Base-by-base conservation (phyloP, 2,797 vertebrate genomes). In the Nyctibius grandis region DNA sequence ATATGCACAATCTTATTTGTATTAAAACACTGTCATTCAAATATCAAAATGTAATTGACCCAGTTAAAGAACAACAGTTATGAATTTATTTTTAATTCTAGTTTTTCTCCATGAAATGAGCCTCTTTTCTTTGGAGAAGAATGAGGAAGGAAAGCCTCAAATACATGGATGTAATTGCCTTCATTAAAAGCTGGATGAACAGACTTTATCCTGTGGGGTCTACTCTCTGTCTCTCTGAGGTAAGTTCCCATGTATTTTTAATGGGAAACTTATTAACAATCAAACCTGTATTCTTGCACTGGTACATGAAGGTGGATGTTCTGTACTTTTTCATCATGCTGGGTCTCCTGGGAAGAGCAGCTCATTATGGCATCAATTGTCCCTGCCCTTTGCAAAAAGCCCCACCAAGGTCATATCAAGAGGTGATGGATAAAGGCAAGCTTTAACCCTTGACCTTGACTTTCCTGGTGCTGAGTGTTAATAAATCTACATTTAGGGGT, bases 361-460 rank as follows among this genome's bases (percentile, higher is more conserved):
- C 94, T 97, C 95, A 95, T 97, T 97, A 96, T 2, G 0, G 90
- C 64, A 0, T 96, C 96, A 95, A 95, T 91, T 93, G 88, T 95
- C 95, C 91, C 89, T 96, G 94, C 86, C 91, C 95, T 95, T 96
- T 96, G 90, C 90, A 95, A 89, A 94, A 72, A 53, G 67, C 77
- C 78, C 75, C 56, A 91, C 94, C 93, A 96, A 95, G 95, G 96
- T 96, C 94, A 85, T 77, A 85, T 85, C 75, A 64, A 68, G 90
- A 92, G 83, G 90, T 97, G 95, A 96, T 96, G 95, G 93, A 96
- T 95, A 97, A 96, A 97, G 91, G 89, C 67, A 1, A 91, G 91
- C 36, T 96, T 96, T 97, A 97, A 95, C 96, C 96, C 88, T 91
- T 97, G 96, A 96, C 96, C 96, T 89, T 96, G 90, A 90, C 85